Base-by-base conservation (phyloP, 64 coral and sea anemone species). In the Montipora foliosa region DNA sequence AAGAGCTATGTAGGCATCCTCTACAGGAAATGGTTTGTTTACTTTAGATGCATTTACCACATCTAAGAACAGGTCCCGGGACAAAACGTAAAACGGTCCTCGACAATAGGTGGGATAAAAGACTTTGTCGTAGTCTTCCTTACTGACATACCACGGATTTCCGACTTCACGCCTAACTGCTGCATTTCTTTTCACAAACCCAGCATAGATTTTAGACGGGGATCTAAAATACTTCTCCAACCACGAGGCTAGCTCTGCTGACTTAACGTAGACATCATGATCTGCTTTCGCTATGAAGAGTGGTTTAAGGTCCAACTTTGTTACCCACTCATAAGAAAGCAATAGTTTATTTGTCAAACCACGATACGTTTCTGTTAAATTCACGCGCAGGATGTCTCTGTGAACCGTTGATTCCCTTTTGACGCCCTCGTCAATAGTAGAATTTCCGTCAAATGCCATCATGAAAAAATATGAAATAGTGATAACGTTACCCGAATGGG, bases 1-100 rank as follows among this genome's bases (percentile, higher is more conserved):
- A 6, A 90, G 1, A 37, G 76, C 88, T 44, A 90, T 79, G 25
- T 69, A 90, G 47, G 76, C 88, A 80, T 90, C 88, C 19, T 90
- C 88, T 7, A 90, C 75, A 4, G 67, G 75, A 44, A 90, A 90
- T 10, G 37, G 22, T 22, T 22, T 22, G 22, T 22, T 22, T 22
- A 22, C 22, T 22, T 22, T 22, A 22, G 22, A 22, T 22, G 22
- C 22, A 22, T 22, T 22, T 22, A 22, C 22, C 22, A 22, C 22
- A 22, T 22, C 22, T 22, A 22, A 22, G 22, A 22, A 22, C 22
- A 22, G 22, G 22, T 22, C 22, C 22, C 22, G 22, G 22, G 22
- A 22, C 22, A 22, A 22, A 22, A 22, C 22, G 22, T 22, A 22
- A 22, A 22, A 22, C 22, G 22, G 22, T 22, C 22, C 22, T 22